Evolutionary conservation across 2,888 invertebrate genomes (phyloP), one percentile per base, ranked within the genome.

Genomic region (Halictus ligatus): DNA sequence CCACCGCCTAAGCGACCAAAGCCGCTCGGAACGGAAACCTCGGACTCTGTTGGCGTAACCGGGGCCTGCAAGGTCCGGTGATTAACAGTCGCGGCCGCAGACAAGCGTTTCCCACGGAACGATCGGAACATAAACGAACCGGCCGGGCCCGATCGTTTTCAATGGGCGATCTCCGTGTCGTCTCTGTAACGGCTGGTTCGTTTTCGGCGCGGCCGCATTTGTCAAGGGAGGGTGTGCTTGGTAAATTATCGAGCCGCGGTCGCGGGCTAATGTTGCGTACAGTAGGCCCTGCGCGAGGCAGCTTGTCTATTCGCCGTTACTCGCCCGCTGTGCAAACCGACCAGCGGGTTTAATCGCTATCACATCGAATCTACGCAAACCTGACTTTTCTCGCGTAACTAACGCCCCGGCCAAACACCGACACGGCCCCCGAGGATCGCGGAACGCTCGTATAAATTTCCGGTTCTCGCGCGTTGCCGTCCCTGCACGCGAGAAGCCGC

Each of bases 321-420:
- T 35, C 75, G 48, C 75, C 67, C 25, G 75, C 69, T 54, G 54
- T 67, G 43, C 67, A 67, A 67, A 67, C 67, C 67, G 29, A 15
- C 29, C 67, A 29, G 35, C 13, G 29, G 58, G 64, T 76, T 84
- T 81, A 81, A 81, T 84, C 73, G 76, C 25, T 18, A 81, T 77
- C 73, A 73, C 69, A 25, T 75, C 58, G 82, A 85, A 78, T 85
- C 71, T 67, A 50, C 13, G 48, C 72, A 67, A 81, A 85, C 75
- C 73, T 73, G 85, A 78, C 72, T 78, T 81, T 81, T 78, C 85
- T 81, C 85, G 78, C 76, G 81, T 81, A 81, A 78, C 71, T 75
- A 75, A 75, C 75, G 58, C 46, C 29, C 29, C 60, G 29, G 54
- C 21, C 73, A 83, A 81, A 60, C 25, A 60, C 15, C 60, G 60